These are phyloP conservation scores for Neostethus bicornis DNA, from an alignment of 2,797 vertebrate species.

Conservation along the genomic window DNA sequence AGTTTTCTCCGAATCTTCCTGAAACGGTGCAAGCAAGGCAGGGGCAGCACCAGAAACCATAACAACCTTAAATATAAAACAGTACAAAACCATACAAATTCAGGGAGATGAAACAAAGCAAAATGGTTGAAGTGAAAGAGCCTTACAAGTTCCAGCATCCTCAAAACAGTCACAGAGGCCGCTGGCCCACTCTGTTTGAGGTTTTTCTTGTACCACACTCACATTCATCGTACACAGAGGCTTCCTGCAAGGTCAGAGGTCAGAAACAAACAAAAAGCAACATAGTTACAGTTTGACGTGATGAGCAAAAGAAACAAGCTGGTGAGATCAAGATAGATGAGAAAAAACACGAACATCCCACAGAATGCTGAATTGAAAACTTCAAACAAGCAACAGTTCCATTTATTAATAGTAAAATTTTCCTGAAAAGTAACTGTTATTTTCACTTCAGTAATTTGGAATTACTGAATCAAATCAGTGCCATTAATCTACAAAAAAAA, in stretches of 20 bases:
- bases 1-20: slow-evolving; percentile 39
- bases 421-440: no score
- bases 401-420: no score
- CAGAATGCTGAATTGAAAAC: no score
- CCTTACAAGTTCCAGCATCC: background rate
- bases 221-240: background rate
- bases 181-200: background rate
- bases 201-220: background rate
- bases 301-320: no score
- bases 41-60: slow-evolving; percentile 63
- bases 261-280: fast-evolving
- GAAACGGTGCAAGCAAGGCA: slow-evolving; percentile 60
- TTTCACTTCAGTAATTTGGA: no score
- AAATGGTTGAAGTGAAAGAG: background rate
- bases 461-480: no score
- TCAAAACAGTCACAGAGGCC: slow-evolving; percentile 8
- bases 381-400: no score
- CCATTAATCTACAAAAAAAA: no score
- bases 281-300: no score
- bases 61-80: slow-evolving; percentile 19
- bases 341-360: no score
- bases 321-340: no score
- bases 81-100: background rate
- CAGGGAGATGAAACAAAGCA: background rate
- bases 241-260: background rate